Percentiles rank a stretch among this genome's conserved stretches.
Conservation (phyloP, 2,888 invertebrate species). For the Meghimatium bilineatum region DNA sequence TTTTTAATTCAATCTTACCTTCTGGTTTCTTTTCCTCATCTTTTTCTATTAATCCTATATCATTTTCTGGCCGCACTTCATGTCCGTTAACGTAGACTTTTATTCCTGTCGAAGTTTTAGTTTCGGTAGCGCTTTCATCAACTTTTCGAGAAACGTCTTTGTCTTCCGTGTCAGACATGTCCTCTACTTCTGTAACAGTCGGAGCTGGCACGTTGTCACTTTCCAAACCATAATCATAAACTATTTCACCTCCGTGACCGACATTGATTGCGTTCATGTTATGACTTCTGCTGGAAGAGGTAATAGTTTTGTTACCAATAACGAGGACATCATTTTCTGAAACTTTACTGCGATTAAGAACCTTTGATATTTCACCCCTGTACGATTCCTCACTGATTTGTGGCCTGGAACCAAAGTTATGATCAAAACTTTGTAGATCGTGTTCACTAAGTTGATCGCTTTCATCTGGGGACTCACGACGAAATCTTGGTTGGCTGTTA, state of each 20-base stretch:
- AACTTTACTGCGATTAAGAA: not conserved
- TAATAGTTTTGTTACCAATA: not conserved
- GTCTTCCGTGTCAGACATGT: not conserved
- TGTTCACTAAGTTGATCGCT: too few species aligned
- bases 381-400: not conserved
- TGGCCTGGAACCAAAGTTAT: too few species aligned
- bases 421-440: too few species aligned
- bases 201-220: not conserved
- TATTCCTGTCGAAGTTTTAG: not conserved
- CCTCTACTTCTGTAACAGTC: not conserved
- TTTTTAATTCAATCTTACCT: not conserved
- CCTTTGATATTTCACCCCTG: not conserved
- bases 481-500: too few species aligned
- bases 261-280: not conserved
- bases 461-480: too few species aligned
- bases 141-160: not conserved
- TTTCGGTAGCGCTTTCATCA: not conserved
- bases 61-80: constrained; percentile 5
- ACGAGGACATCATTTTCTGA: not conserved
- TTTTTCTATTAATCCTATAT: constrained; percentile 20
- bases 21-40: not conserved
- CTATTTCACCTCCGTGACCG: not conserved
- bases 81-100: constrained; percentile 24
- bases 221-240: not conserved
- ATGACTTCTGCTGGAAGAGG: not conserved